A percentile compares a stretch with the other conserved stretches of the same genome.
phyloP scores from a whole-genome alignment of 2,888 invertebrate genomes.

The Chirona hameri region DNA sequence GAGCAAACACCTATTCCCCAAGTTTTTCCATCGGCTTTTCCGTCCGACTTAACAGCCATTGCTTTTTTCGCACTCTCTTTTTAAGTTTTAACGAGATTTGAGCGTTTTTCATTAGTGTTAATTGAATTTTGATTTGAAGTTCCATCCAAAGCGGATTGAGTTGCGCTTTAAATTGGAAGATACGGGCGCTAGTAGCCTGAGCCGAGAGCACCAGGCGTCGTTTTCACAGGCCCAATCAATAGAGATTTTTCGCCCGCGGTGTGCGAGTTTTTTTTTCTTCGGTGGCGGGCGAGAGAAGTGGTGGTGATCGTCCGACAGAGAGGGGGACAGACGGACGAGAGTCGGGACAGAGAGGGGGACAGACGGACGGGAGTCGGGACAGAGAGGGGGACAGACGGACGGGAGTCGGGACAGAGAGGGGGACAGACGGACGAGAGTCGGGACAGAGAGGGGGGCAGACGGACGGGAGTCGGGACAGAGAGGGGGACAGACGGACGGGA shows the following conservation, averaged over 20 bases:
- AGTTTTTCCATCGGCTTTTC: slow-evolving; percentile 24
- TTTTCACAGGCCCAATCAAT: slow-evolving; percentile 24
- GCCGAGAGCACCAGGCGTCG: neutral
- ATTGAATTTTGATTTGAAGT: slow-evolving; percentile 28
- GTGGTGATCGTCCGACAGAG: too few relatives aligned
- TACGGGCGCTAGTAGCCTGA: slow-evolving; percentile 25
- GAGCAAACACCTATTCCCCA: slow-evolving; percentile 14
- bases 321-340: too few relatives aligned
- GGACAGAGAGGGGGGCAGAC: too few relatives aligned
- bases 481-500: too few relatives aligned
- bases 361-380: too few relatives aligned
- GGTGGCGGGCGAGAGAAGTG: neutral
- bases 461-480: too few relatives aligned
- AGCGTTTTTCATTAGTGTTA: slow-evolving; percentile 27
- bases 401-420: too few relatives aligned
- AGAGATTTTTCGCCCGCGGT: neutral
- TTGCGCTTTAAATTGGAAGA: slow-evolving; percentile 26
- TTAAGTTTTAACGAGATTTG: slow-evolving; percentile 26
- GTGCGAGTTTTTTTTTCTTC: neutral
- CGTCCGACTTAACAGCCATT: slow-evolving; percentile 25
- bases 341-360: too few relatives aligned
- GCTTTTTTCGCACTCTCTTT: slow-evolving; percentile 25
- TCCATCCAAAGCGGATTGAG: slow-evolving; percentile 13
- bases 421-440: too few relatives aligned
- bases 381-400: too few relatives aligned